Conservation (phyloP, 1,140 invertebrate species). For the Ladona fulva region DNA sequence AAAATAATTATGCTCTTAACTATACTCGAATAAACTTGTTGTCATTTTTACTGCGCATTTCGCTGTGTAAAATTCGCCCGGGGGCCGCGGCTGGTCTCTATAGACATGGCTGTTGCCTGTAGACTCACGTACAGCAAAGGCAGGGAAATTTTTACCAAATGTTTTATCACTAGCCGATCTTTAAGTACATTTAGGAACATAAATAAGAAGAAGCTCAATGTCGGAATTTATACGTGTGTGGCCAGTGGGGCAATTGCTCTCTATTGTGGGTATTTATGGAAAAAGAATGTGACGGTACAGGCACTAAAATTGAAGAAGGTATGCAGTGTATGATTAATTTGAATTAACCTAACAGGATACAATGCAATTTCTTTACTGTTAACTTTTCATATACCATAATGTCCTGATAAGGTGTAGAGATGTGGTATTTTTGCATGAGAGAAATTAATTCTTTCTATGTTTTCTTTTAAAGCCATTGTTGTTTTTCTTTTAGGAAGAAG, state of each 20-base stretch:
- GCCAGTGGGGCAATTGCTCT: neutral
- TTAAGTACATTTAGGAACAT: neutral
- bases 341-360: no score
- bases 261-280: neutral
- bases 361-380: no score
- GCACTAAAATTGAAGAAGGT: neutral
- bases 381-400: no score
- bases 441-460: neutral
- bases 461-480: neutral
- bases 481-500: constrained; percentile 36
- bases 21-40: no score
- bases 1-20: no score
- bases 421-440: neutral
- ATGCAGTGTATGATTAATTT: neutral
- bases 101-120: neutral
- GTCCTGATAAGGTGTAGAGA: no score
- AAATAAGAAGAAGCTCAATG: neutral
- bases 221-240: neutral
- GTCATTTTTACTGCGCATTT: neutral
- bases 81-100: neutral
- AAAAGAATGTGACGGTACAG: neutral
- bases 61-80: neutral
- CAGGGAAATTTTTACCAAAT: neutral
- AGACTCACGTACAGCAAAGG: neutral
- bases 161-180: neutral